phyloP scores from a whole-genome alignment of 2,113 vertebrate species.

The Petromus typicus region DNA sequence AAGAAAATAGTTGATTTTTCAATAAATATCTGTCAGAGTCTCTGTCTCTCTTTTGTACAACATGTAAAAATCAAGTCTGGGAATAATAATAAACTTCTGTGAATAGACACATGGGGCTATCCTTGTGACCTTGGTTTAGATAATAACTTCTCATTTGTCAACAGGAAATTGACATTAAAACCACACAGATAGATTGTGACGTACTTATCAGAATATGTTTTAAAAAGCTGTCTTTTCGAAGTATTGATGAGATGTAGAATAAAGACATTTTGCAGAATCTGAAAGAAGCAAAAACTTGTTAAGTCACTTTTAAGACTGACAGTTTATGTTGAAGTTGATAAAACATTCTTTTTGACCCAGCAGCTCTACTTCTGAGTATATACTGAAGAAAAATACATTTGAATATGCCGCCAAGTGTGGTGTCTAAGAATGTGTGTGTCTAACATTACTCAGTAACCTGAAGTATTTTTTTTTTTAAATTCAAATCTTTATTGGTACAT shows the following conservation, averaged over 20 bases:
- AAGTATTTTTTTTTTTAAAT: too few relatives aligned
- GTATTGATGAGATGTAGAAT: not conserved
- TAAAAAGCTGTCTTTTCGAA: not conserved
- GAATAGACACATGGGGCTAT: not conserved
- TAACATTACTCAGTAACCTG: not conserved
- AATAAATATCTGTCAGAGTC: not conserved
- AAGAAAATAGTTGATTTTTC: not conserved
- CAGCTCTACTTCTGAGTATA: not conserved
- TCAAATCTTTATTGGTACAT: too few relatives aligned
- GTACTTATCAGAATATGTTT: not conserved
- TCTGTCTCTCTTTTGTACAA: not conserved
- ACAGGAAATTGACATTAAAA: constrained; percentile 33
- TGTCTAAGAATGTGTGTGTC: not conserved
- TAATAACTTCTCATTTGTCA: constrained; percentile 35
- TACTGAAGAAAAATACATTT: not conserved
- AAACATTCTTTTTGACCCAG: not conserved
- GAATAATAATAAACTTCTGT: not conserved
- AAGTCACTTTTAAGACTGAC: not conserved
- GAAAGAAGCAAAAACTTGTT: not conserved
- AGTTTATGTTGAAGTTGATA: not conserved
- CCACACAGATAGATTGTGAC: not conserved
- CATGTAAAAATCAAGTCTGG: not conserved
- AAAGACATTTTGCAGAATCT: not conserved
- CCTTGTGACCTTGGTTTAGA: not conserved
- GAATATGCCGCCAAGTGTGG: not conserved